Base-by-base conservation (phyloP, 2,888 invertebrate genomes). In the Nymphalis c-album region DNA sequence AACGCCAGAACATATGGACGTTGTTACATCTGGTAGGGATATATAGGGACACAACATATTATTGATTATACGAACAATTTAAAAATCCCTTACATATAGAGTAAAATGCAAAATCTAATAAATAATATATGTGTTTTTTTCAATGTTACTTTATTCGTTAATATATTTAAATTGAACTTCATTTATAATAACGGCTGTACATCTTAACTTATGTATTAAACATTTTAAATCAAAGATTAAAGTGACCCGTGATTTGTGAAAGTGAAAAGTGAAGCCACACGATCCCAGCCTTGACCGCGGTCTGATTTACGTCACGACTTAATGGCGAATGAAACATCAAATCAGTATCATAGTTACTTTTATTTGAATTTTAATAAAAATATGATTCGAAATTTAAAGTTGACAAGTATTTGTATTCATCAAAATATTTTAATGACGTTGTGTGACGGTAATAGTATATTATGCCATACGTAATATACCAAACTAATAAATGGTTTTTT, bases 341-440 rank as follows among this genome's bases (percentile, higher is more conserved):
- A 77, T 31, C 80, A 84, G 87, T 85, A 78, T 77, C 80, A 83
- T 88, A 85, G 84, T 77, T 79, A 84, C 86, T 88, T 88, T 88
- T 87, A 87, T 86, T 83, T 79, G 78, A 84, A 85, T 86, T 88
- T 74, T 75, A 6, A 31, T 73, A 55, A 61, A 55, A 55, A 60
- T 68, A 72, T 35, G 4, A 40, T 10, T 40, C 40, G 2, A 40
- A 40, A 40, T 40, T 40, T 40, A 10, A 40, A 40, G 40, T 40
- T 8, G 2, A 40, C 40, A 40, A 40, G 0, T 40, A 40, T 40
- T 5, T 31, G 26, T 6, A 31, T 31, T 31, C 5, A 31, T 31
- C 6, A 6, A 31, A 31, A 5, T 31, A 6, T 6, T 31, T 31
- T 31, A 31, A 6, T 31, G 26, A 31, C 26, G 0, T 31, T 31